A percentile compares a stretch with the other conserved stretches of the same genome.
These are phyloP conservation scores for Antheraea mylitta DNA, from an alignment of 1,140 invertebrate species.

Conservation along the genomic window DNA sequence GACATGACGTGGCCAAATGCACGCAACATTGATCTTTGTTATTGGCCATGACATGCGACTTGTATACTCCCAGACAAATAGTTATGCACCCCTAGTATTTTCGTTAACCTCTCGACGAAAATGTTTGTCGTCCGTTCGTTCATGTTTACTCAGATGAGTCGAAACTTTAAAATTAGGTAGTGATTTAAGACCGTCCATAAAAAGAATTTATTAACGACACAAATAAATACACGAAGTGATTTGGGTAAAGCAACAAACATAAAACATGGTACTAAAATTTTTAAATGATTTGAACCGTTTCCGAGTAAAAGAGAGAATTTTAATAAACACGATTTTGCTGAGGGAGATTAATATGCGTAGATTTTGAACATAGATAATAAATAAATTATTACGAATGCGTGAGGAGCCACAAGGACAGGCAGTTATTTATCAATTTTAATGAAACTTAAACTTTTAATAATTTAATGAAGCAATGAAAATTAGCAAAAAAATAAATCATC, in stretches of 20 bases:
- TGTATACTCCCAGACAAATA: conserved; percentile 36
- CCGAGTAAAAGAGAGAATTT: neutral
- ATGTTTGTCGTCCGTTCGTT: conserved; percentile 29
- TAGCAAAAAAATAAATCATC: too few species aligned
- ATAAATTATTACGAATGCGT: too few species aligned
- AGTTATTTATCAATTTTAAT: too few species aligned
- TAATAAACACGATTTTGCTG: neutral
- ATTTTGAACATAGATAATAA: too few species aligned
- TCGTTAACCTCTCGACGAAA: conserved; percentile 33
- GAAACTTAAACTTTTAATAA: too few species aligned
- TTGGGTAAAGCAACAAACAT: conserved; percentile 5
- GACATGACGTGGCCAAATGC: conserved; percentile 61
- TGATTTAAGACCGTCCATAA: conserved; percentile 30
- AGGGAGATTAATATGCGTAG: too few species aligned
- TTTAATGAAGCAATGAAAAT: too few species aligned
- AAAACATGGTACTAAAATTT: conserved; percentile 12
- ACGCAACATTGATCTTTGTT: conserved; percentile 67
- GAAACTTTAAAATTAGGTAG: conserved; percentile 59
- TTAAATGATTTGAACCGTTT: neutral
- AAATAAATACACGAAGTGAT: conserved; percentile 13
- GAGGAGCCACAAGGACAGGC: too few species aligned
- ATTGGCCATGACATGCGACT: conserved; percentile 65
- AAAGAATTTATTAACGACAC: conserved; percentile 21
- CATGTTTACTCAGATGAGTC: conserved; percentile 69
- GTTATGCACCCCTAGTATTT: conserved; percentile 52